phyloP scores from a whole-genome alignment of 2,113 vertebrate genomes.

The Talpa occidentalis region DNA sequence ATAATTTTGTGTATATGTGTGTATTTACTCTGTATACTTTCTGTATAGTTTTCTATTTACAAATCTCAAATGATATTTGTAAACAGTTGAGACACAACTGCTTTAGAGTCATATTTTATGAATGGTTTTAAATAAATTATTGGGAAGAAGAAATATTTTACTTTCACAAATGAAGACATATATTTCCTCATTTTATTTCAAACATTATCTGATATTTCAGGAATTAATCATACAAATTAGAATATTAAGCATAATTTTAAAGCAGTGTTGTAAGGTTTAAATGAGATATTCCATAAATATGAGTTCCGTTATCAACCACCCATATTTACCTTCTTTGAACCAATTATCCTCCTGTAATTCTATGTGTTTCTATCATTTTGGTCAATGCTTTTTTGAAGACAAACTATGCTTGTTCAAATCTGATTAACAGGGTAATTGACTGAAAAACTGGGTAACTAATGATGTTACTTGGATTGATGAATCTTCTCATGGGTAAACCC shows the following conservation, averaged over 20 bases:
- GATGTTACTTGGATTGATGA: not conserved
- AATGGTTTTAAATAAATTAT: not conserved
- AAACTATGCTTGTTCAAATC: conserved; percentile 33
- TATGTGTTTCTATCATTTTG: conserved; percentile 25
- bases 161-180: not conserved
- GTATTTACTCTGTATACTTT: not conserved
- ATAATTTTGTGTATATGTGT: not conserved
- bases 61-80: not conserved
- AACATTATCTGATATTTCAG: conserved; percentile 8
- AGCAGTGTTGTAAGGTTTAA: not conserved
- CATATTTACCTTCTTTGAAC: not conserved
- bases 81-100: not conserved
- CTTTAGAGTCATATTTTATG: not conserved
- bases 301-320: not conserved
- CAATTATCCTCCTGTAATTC: not conserved
- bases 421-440: not conserved
- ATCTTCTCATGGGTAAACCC: not conserved
- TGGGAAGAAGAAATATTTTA: conserved; percentile 29
- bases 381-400: not conserved
- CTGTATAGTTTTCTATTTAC: not conserved
- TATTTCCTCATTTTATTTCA: not conserved
- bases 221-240: not conserved
- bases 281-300: not conserved
- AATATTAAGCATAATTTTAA: not conserved
- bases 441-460: not conserved